Evolutionary conservation across 2,113 vertebrate species (phyloP), one percentile per base, ranked within the genome.

Genomic region (Abramis brama): DNA sequence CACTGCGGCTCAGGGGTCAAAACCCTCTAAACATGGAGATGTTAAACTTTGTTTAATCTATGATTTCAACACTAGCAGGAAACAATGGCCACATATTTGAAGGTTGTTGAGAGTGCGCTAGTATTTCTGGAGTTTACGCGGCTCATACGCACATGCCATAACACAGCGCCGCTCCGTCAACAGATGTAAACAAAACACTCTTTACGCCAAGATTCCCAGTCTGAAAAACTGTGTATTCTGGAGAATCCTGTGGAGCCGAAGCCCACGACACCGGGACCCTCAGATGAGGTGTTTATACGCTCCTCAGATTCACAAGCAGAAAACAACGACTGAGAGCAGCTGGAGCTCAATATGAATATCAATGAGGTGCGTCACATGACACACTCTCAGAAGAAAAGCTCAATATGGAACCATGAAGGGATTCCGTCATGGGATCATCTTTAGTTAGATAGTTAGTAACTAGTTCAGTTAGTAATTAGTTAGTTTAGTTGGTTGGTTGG

Each of bases 301-400:
- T 36, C 6, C 57, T 27, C 81, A 50, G 64, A 88, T 89, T 90
- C 81, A 93, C 92, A 91, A 91, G 94, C 95, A 95, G 95, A 92
- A 96, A 96, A 96, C 94, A 94, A 93, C 93, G 94, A 92, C 94
- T 4, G 17, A 5, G 93, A 57, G 94, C 92, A 87, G 89, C 87
- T 94, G 94, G 94, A 94, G 36, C 68, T 52, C 52, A 47, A 43
- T 43, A 43, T 43, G 39, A 43, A 43, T 43, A 43, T 43, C 7
- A 43, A 43, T 43, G 6, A 7, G 39, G 39, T 43, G 45, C 5
- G 50, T 19, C 50, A 55, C 50, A 55, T 55, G 12, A 47, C 15
- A 52, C 50, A 19, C 5, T 17, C 50, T 52, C 2, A 52, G 50
- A 7, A 21, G 6, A 57, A 21, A 13, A 4, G 47, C 47, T 50